Base-by-base conservation (phyloP, 1,140 invertebrate genomes). In the Hyphantria cunea region DNA sequence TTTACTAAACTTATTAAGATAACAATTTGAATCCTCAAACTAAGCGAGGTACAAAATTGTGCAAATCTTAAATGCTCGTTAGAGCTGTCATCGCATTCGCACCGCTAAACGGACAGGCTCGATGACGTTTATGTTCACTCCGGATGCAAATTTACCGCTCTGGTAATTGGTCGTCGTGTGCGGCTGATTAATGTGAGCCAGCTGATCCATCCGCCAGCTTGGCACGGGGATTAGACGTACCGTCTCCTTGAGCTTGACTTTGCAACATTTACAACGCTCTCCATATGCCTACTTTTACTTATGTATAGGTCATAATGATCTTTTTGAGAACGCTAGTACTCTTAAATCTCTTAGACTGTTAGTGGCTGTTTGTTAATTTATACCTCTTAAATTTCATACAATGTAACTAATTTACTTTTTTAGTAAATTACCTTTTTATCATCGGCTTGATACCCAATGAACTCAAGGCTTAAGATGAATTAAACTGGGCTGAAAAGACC, bases 131-230 rank as follows among this genome's bases (percentile, higher is more conserved):
- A 5, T 25, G 5, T 25, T 25, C 17, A 25, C 17, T 25, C 17
- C 17, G 17, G 17, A 25, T 25, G 17, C 17, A 25, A 25, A 25
- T 25, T 25, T 25, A 25, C 17, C 17, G 5, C 17, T 25, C 5
- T 25, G 17, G 32, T 42, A 54, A 45, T 33, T 55, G 53, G 25
- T 32, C 53, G 41, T 14, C 53, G 39, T 25, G 47, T 49, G 47
- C 15, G 53, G 34, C n/a, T n/a, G 25, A 37, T 34, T 52, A 52
- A 52, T 52, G 50, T 52, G 34, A 14, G 34, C 50, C 50, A 52
- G 50, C 50, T 52, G 50, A 52, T 52, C 50, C 7, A 7, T 25
- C 17, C 17, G 17, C 17, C 34, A 37, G 33, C 33, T 52, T 52
- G 50, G 33, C 50, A 52, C 13, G 32, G 32, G 17, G 10, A 14